phyloP scores from a whole-genome alignment of 2,797 vertebrate genomes.

The Acrossocheilus wenchowensis region DNA sequence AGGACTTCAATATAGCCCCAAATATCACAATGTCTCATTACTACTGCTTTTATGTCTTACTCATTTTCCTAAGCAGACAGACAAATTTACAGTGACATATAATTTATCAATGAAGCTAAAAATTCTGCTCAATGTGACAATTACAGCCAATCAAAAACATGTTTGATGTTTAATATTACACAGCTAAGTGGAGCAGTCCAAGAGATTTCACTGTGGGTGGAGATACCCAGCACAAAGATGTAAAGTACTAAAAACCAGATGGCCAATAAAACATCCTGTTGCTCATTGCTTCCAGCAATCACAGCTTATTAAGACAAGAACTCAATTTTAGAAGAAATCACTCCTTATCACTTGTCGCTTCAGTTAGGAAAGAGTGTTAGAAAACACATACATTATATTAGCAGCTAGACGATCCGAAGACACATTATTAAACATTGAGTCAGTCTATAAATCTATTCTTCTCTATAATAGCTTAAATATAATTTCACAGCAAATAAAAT shows the following conservation, averaged over 20 bases:
- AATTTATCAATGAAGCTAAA: not conserved
- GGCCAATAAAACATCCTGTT: not conserved
- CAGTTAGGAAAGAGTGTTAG: not conserved
- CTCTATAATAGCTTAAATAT: not conserved
- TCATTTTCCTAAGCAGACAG: not conserved
- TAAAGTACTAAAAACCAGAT: not conserved
- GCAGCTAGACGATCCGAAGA: not conserved
- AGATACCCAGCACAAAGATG: not conserved
- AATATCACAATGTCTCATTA: not conserved
- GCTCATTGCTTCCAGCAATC: not conserved
- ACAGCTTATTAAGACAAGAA: not conserved
- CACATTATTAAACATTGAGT: not conserved
- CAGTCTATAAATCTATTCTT: not conserved
- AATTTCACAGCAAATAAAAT: conserved; percentile 6
- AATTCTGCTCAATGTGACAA: not conserved
- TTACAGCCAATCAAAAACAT: not conserved
- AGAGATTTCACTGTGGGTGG: too few species aligned
- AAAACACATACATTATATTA: not conserved
- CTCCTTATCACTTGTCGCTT: conserved; percentile 15
- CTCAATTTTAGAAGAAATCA: not conserved
- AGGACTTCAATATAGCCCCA: not conserved
- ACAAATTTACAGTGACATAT: not conserved
- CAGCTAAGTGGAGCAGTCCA: too few species aligned
- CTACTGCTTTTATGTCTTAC: not conserved
- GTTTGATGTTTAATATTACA: too few species aligned